Evolutionary conservation across 2,888 invertebrate species (phyloP).

Genomic region (Netelia fuscicornis): DNA sequence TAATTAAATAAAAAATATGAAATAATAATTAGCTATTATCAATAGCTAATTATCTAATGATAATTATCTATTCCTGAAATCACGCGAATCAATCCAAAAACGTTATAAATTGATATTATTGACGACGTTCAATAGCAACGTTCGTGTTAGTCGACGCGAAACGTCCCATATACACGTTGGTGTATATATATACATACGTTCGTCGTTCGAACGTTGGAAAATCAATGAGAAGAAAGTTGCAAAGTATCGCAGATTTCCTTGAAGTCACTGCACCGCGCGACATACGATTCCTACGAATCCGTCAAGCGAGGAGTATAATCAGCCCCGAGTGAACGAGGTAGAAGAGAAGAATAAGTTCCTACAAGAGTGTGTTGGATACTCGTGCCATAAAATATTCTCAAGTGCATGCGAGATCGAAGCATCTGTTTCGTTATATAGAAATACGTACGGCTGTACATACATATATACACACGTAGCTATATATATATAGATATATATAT

Average conservation of each 20-base stretch:
- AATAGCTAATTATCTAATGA: too few species aligned
- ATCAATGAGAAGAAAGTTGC: slow-evolving; percentile 46
- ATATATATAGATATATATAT: not conserved
- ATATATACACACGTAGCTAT: not conserved
- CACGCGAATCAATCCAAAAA: too few species aligned
- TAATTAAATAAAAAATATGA: too few species aligned
- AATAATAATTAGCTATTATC: too few species aligned
- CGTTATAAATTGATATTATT: too few species aligned
- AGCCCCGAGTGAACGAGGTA: slow-evolving; percentile 38
- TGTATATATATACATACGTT: not conserved
- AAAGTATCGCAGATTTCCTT: slow-evolving; percentile 14
- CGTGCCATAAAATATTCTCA: slow-evolving; percentile 58
- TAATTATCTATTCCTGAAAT: too few species aligned
- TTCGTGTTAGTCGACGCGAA: not conserved
- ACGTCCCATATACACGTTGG: not conserved
- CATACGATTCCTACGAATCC: slow-evolving; percentile 42
- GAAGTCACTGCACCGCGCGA: not conserved
- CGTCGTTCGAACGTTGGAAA: slow-evolving; percentile 9
- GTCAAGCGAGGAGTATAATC: slow-evolving; percentile 57
- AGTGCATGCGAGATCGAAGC: slow-evolving; percentile 38
- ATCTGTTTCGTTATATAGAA: not conserved
- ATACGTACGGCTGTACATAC: not conserved
- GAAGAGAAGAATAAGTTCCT: not conserved
- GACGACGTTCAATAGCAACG: not conserved
- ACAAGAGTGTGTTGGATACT: not conserved